Conservation (phyloP, 2,113 vertebrate species). For the Ictalurus furcatus region DNA sequence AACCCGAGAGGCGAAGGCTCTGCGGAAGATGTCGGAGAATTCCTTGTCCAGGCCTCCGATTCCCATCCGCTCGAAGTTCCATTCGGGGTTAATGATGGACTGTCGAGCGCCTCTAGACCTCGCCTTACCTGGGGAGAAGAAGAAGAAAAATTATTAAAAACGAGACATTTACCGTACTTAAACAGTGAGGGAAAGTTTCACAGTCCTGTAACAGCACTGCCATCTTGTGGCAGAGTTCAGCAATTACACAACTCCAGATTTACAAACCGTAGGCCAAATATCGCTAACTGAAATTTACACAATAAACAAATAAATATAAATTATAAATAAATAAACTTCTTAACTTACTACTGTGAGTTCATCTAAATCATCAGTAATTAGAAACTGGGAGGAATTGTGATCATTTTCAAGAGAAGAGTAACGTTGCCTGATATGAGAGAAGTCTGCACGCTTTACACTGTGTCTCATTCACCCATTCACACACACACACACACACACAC, state of each 20-base stretch:
- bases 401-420: not conserved
- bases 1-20: conserved; percentile 95
- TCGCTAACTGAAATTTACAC: not conserved
- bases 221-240: conserved; percentile 40
- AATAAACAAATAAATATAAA: no score
- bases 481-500: no score
- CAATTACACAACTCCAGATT: not conserved
- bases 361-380: not conserved
- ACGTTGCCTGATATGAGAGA: not conserved
- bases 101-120: conserved; percentile 91
- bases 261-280: not conserved
- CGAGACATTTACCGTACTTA: not conserved
- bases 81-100: conserved; percentile 98
- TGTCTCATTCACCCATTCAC: no score
- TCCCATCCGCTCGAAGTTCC: conserved; percentile 99
- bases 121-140: conserved; percentile 79
- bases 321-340: no score
- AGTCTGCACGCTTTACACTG: no score
- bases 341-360: not conserved
- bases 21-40: conserved; percentile 93
- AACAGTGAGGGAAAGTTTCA: not conserved
- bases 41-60: conserved; percentile 97
- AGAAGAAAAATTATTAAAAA: not conserved
- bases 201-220: conserved; percentile 13
- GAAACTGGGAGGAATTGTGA: not conserved